Percentiles rank a stretch among this genome's conserved stretches.
These are phyloP conservation scores for Tyrannus savana DNA, from an alignment of 2,113 vertebrate genomes.

Conservation along the genomic window DNA sequence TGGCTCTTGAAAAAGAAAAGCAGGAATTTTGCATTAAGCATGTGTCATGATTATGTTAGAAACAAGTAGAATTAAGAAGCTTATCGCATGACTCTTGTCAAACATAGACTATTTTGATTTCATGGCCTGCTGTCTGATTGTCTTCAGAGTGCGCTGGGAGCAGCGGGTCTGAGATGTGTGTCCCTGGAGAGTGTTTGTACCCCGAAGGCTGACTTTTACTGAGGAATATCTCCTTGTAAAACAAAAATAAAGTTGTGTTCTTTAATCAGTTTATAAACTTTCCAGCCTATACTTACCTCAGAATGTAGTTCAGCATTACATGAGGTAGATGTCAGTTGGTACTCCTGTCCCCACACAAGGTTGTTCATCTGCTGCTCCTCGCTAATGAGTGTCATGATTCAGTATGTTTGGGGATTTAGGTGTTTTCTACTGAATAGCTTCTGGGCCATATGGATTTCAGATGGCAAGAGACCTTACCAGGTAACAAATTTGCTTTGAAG, in stretches of 20 bases:
- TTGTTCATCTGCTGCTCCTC: slow-evolving; percentile 22
- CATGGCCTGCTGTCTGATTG: background rate
- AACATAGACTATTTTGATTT: background rate
- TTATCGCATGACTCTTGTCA: background rate
- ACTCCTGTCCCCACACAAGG: background rate
- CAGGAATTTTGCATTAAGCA: background rate
- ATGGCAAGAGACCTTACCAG: background rate
- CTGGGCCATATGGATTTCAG: slow-evolving; percentile 37
- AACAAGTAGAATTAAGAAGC: background rate
- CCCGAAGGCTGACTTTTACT: background rate
- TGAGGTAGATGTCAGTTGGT: background rate
- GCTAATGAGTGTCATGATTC: slow-evolving; percentile 11
- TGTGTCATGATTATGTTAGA: background rate
- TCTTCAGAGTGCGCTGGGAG: background rate
- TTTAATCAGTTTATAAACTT: background rate
- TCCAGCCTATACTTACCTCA: background rate
- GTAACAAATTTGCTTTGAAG: slow-evolving; percentile 15
- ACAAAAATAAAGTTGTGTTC: background rate
- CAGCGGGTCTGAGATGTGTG: background rate
- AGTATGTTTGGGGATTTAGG: slow-evolving; percentile 1
- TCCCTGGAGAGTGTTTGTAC: background rate
- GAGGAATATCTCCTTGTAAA: background rate
- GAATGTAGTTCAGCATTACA: background rate
- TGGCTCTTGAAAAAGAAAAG: background rate
- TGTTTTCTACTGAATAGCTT: slow-evolving; percentile 36